Evolutionary conservation across 2,797 vertebrate species (phyloP), one percentile per base, ranked within the genome.

Genomic region (Pteronotus mesoamericanus): DNA sequence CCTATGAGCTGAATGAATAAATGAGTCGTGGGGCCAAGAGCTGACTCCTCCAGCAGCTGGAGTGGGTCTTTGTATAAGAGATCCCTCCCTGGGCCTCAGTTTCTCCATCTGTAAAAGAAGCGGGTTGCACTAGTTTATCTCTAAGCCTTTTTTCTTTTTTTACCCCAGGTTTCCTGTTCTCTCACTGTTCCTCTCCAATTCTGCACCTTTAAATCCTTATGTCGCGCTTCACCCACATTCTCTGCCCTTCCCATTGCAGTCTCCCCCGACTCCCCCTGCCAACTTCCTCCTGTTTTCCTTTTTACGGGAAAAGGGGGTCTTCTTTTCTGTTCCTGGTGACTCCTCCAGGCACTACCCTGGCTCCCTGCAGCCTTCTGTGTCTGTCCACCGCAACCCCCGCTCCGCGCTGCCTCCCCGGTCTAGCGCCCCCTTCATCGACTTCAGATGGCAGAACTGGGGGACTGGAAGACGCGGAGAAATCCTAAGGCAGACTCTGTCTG

Each of bases 51-150:
- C 29, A 18, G 87, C 37, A 39, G 42, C 42, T 61, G 46, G 32
- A 89, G 37, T 37, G 26, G 26, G 22, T 46, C 24, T 86, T 55
- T 59, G n/a, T 32, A 64, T 21, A 32, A 80, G 34, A 37, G 69
- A 77, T 32, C 32, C 19, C 71, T 69, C 29, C 34, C 51, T 57
- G 37, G 26, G 48, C 39, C 86, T 66, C 88, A 66, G 55, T 94
- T 96, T 93, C 69, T 94, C 90, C 37, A 80, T 68, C 18, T 85
- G 53, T 82, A 74, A 89, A 95, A 72, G 21, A 29, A 95, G 11
- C 32, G n/a, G 7, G 12, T 42, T n/a, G 64, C 9, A 1, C 44
- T 83, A 61, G 39, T 48, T 77, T n/a, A 51, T 64, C 80, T 77
- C 39, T 59, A 77, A 91, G 51, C 14, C 32, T 61, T 61, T 69